These are phyloP conservation scores for Mimumesa dahlbomi DNA, from an alignment of 2,888 invertebrate genomes.

Conservation along the genomic window DNA sequence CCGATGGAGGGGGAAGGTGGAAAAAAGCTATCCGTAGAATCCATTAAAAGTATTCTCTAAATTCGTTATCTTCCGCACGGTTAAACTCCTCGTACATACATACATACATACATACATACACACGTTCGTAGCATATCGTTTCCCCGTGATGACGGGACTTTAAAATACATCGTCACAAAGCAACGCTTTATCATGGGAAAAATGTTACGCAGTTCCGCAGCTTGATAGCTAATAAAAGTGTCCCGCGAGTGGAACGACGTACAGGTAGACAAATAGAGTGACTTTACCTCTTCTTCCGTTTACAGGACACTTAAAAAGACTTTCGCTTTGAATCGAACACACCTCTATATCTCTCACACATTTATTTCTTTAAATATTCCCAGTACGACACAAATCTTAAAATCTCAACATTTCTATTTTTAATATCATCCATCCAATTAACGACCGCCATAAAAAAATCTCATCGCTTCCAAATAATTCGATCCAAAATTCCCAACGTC, in stretches of 20 bases:
- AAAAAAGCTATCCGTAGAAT: background rate
- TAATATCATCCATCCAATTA: too few species aligned
- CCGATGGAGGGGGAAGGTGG: background rate
- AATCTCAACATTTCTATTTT: too few species aligned
- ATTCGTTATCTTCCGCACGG: background rate
- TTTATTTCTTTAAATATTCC: too few species aligned
- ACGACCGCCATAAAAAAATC: too few species aligned
- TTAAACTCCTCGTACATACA: conserved; percentile 16
- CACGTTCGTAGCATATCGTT: conserved; percentile 2
- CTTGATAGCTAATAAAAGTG: conserved; percentile 9
- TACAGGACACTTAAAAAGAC: background rate
- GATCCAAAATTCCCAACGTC: too few species aligned
- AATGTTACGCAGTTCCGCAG: conserved; percentile 9
- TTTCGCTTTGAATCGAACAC: too few species aligned
- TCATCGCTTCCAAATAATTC: too few species aligned
- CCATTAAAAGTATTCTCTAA: conserved; percentile 1
- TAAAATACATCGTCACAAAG: conserved; percentile 2
- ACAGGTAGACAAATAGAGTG: conserved; percentile 3
- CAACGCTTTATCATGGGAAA: conserved; percentile 1
- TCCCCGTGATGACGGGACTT: background rate
- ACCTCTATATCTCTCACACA: too few species aligned
- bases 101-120: too few species aligned
- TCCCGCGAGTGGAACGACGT: conserved; percentile 1
- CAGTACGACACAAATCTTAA: too few species aligned
- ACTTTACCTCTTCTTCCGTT: background rate